These are phyloP conservation scores for Biston stratarius DNA, from an alignment of 2,888 invertebrate species.

Conservation along the genomic window DNA sequence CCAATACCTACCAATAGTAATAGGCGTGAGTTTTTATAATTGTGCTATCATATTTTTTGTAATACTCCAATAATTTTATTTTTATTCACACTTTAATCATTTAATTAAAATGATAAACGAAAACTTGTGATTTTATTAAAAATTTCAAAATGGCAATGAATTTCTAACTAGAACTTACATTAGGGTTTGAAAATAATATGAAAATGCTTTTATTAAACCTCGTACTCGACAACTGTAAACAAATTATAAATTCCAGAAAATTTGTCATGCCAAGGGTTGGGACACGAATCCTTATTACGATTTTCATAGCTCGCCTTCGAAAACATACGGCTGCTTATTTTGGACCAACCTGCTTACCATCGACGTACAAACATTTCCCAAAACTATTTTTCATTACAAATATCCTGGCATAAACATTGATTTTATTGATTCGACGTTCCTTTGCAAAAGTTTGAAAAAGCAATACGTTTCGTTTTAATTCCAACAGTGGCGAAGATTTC, in stretches of 20 bases:
- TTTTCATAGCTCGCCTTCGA: constrained; percentile 46
- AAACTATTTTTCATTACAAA: too few species aligned
- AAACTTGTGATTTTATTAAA: background rate
- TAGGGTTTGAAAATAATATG: constrained; percentile 15
- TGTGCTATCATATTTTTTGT: too few species aligned
- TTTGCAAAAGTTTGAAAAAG: too few species aligned
- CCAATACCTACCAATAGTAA: too few species aligned
- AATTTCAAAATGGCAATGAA: background rate
- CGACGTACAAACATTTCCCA: background rate
- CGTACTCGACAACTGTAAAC: constrained; percentile 39
- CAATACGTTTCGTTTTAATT: too few species aligned
- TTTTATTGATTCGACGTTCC: too few species aligned
- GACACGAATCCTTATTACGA: constrained; percentile 57
- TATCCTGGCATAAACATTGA: too few species aligned
- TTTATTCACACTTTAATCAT: too few species aligned
- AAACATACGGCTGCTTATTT: constrained; percentile 39
- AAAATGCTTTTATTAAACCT: constrained; percentile 42
- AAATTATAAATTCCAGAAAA: constrained; percentile 51
- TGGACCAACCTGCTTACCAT: background rate
- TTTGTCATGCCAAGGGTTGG: constrained; percentile 58
- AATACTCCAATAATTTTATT: too few species aligned
- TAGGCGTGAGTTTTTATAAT: too few species aligned
- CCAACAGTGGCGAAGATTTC: too few species aligned
- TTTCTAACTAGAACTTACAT: constrained; percentile 5
- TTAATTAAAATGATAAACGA: too few species aligned